These are phyloP conservation scores for Chiloscyllium punctatum DNA, from an alignment of 2,797 vertebrate genomes.

Conservation along the genomic window DNA sequence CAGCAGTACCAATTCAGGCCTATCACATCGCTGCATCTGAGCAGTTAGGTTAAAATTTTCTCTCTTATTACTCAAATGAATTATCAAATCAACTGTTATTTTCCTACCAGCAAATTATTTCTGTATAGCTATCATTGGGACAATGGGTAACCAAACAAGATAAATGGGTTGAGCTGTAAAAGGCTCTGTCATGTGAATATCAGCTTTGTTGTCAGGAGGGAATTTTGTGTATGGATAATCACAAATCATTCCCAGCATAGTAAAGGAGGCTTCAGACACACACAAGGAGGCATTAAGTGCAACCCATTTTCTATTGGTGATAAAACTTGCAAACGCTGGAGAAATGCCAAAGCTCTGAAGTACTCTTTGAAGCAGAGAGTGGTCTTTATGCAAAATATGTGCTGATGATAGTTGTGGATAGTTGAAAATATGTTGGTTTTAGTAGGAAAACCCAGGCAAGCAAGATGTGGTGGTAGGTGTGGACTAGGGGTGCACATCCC, in stretches of 20 bases:
- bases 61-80: not conserved
- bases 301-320: not conserved
- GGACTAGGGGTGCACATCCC: too few relatives aligned
- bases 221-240: not conserved
- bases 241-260: not conserved
- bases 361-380: too few relatives aligned
- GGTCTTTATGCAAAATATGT: too few relatives aligned
- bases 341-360: too few relatives aligned
- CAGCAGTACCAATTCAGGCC: too few relatives aligned
- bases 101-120: not conserved
- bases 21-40: too few relatives aligned
- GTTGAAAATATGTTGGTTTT: too few relatives aligned
- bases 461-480: too few relatives aligned
- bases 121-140: not conserved
- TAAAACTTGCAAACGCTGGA: too few relatives aligned
- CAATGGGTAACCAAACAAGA: not conserved
- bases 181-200: not conserved
- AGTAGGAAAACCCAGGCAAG: too few relatives aligned
- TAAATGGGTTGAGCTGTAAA: not conserved
- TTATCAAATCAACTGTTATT: conserved; percentile 6
- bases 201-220: not conserved
- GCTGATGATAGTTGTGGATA: too few relatives aligned
- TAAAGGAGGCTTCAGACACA: not conserved
- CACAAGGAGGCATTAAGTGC: not conserved
- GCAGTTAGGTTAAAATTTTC: not conserved